Evolutionary conservation across 2,797 vertebrate genomes (phyloP).

Genomic region (Lindbergichthys nudifrons): DNA sequence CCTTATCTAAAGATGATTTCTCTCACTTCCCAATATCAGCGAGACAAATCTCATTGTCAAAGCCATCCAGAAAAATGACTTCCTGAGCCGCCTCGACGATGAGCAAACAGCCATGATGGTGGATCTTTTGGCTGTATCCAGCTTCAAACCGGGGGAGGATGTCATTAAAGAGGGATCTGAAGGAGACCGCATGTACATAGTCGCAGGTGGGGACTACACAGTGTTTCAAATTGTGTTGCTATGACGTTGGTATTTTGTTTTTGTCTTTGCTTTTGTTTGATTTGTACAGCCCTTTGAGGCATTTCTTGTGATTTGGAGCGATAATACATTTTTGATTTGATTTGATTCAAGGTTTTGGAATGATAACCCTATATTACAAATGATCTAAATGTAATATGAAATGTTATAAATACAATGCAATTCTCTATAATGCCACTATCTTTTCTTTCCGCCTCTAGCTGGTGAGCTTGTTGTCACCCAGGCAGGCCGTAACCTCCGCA

Average conservation of each 20-base stretch:
- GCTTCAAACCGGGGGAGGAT: slow-evolving; percentile 65
- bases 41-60: slow-evolving; percentile 84
- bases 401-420: not conserved
- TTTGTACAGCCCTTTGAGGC: not conserved
- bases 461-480: slow-evolving; percentile 86
- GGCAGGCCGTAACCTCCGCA: slow-evolving; percentile 78
- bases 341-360: not conserved
- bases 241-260: not conserved
- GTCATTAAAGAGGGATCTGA: slow-evolving; percentile 86
- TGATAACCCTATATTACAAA: not conserved
- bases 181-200: slow-evolving; percentile 88
- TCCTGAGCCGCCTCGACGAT: slow-evolving; percentile 86
- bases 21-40: slow-evolving; percentile 62
- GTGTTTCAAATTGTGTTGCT: not conserved
- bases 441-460: slow-evolving; percentile 56
- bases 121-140: slow-evolving; percentile 72
- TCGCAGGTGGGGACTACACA: slow-evolving; percentile 79
- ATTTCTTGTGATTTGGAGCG: too few relatives aligned
- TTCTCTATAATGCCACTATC: not conserved
- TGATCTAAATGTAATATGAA: not conserved
- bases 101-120: slow-evolving; percentile 87
- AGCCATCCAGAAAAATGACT: slow-evolving; percentile 85
- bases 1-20: slow-evolving; percentile 6
- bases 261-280: too few relatives aligned
- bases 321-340: too few relatives aligned